Base-by-base conservation (phyloP, 2,888 invertebrate species). In the Strigamia crassipes region DNA sequence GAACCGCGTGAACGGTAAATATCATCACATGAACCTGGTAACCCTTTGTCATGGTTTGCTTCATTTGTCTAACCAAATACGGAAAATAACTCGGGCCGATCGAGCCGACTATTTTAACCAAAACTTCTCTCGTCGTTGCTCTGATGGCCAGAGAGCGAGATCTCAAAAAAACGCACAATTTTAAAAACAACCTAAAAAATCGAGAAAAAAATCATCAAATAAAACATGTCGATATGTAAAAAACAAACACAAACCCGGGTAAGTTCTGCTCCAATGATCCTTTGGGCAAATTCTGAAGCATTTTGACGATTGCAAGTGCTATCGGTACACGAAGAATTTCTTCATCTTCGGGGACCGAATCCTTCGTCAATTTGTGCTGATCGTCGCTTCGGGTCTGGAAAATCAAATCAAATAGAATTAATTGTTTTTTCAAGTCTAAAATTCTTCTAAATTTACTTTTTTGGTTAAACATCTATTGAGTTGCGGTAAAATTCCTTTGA, bases 21-120 rank as follows among this genome's bases (percentile, higher is more conserved):
- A 94, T 94, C 81, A 99, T 89, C 0, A 99, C 97, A 86, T 99
- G 98, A 1, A 96, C 92, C 90, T 97, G 97, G 87, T 94, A 99
- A 13, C 99, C 99, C 86, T 93, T 91, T 0, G 92, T 94, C 81
- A 99, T 89, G 23, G 95, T 88, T 5, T 93, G 89, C 46, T 92
- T 92, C 87, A 99, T 91, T 88, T 97, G 96, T 83, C 92, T 92
- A 13, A 98, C 88, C 27, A 98, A 88, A 85, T 92, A 90, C 9
- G 92, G 91, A 83, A 99, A 89, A 88, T 96, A 96, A 18, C 91
- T 89, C 0, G 96, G 92, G 0, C 98, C 98, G 10, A 99, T 90
- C 0, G 94, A 92, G 0, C 92, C 86, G 92, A 96, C 94, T 34
- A 97, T 94, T 88, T 96, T 94, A 85, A 94, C 93, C n/a, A 99